phyloP scores from a whole-genome alignment of 1,140 invertebrate genomes.

The Drosophila novamexicana region DNA sequence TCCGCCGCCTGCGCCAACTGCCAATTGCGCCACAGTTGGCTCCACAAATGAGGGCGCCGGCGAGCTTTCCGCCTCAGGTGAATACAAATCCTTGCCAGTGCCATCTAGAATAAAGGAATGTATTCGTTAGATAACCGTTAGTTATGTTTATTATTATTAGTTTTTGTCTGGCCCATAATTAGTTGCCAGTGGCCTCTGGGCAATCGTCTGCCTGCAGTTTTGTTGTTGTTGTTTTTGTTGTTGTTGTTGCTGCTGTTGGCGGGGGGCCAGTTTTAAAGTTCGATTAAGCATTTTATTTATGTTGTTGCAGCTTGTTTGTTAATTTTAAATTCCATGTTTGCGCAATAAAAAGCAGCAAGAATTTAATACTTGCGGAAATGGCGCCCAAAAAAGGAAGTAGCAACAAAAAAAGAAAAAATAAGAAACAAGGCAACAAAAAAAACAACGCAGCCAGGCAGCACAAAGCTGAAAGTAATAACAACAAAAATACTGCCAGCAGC shows the following conservation, averaged over 20 bases:
- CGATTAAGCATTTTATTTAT: slow-evolving; percentile 52
- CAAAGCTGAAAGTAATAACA: slow-evolving; percentile 73
- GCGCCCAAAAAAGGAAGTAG: slow-evolving; percentile 7
- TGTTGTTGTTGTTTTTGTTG: slow-evolving; percentile 20
- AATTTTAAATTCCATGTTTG: slow-evolving; percentile 81
- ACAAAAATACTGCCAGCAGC: slow-evolving; percentile 59
- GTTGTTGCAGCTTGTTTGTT: slow-evolving; percentile 69
- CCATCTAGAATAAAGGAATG: slow-evolving; percentile 61
- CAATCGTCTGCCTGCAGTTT: slow-evolving; percentile 1
- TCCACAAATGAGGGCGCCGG: slow-evolving; percentile 85
- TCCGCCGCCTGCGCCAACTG: slow-evolving; percentile 50
- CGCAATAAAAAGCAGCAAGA: slow-evolving; percentile 69
- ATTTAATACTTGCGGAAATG: slow-evolving; percentile 76
- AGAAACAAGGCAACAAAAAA: slow-evolving; percentile 8
- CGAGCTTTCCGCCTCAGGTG: slow-evolving; percentile 87
- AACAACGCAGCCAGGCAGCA: slow-evolving; percentile 33
- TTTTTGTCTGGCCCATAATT: slow-evolving; percentile 54
- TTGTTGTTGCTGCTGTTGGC: slow-evolving; percentile 9
- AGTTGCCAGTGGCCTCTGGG: slow-evolving; percentile 27
- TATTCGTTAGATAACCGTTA: slow-evolving; percentile 48
- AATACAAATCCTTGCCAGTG: slow-evolving; percentile 88
- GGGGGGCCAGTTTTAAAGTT: slow-evolving; percentile 43
- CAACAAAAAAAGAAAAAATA: background rate
- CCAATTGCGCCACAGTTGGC: slow-evolving; percentile 61
- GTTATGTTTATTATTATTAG: slow-evolving; percentile 64